phyloP scores from a whole-genome alignment of 1,140 invertebrate genomes.

The Drosophila ananassae region DNA sequence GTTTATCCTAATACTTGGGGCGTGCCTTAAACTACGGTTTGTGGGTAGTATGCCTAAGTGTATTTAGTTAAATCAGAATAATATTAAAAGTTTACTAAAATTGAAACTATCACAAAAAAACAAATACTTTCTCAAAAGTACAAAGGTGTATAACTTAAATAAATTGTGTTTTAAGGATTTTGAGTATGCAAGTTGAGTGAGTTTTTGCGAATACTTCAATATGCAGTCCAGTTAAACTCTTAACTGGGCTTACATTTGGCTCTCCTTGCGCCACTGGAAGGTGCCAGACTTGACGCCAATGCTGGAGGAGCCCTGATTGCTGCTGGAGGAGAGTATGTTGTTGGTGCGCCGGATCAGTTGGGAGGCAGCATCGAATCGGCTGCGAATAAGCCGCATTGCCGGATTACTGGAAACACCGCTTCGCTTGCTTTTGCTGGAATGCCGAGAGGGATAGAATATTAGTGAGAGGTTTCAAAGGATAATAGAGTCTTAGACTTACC shows the following conservation, averaged over 20 bases:
- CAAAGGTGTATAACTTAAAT: slow-evolving; percentile 51
- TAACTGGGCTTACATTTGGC: slow-evolving; percentile 73
- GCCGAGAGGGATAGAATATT: not conserved
- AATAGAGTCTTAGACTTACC: slow-evolving; percentile 16
- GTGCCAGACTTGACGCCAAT: slow-evolving; percentile 87
- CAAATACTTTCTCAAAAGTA: slow-evolving; percentile 69
- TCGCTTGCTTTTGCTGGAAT: slow-evolving; percentile 88
- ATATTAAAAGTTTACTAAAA: slow-evolving; percentile 69
- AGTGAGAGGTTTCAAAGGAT: not conserved
- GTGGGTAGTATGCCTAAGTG: slow-evolving; percentile 53
- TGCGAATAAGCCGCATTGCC: slow-evolving; percentile 91
- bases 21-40: slow-evolving; percentile 67
- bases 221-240: not conserved
- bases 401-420: slow-evolving; percentile 97
- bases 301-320: slow-evolving; percentile 83
- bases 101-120: slow-evolving; percentile 82
- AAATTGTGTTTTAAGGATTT: slow-evolving; percentile 44
- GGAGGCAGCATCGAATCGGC: slow-evolving; percentile 88
- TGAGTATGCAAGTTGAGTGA: slow-evolving; percentile 54
- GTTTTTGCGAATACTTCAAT: slow-evolving; percentile 3
- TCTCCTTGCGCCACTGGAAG: slow-evolving; percentile 90
- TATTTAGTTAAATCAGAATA: slow-evolving; percentile 65
- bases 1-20: slow-evolving; percentile 64
- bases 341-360: slow-evolving; percentile 84
- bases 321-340: slow-evolving; percentile 83